These are phyloP conservation scores for Heliothis subflexa DNA, from an alignment of 1,140 invertebrate species.

Conservation along the genomic window DNA sequence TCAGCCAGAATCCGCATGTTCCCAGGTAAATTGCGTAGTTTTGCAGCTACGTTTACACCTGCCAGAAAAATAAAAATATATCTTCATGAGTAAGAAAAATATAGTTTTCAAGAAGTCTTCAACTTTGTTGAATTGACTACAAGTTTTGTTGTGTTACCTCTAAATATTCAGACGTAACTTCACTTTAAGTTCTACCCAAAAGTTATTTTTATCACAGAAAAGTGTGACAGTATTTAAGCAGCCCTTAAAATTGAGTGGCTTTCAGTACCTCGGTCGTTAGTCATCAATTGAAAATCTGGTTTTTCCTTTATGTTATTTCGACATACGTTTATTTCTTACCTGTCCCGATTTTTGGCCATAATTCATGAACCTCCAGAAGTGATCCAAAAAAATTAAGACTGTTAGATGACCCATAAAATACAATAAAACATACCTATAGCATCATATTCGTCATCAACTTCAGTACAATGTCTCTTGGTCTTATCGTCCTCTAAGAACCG, in stretches of 20 bases:
- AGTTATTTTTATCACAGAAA: no score
- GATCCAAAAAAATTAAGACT: not conserved
- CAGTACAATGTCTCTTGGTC: conserved; percentile 65
- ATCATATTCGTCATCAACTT: conserved; percentile 77
- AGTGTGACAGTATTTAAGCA: no score
- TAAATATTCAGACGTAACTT: no score
- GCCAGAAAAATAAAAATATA: not conserved
- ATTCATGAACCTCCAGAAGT: no score
- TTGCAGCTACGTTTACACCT: conserved; percentile 85
- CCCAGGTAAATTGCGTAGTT: conserved; percentile 75
- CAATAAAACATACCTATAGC: conserved; percentile 68
- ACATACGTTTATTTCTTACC: not conserved
- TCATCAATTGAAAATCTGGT: no score
- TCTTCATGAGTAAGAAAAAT: not conserved
- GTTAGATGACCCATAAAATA: not conserved
- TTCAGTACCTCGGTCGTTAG: no score
- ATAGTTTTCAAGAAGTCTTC: no score
- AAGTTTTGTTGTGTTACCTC: no score
- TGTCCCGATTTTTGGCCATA: not conserved
- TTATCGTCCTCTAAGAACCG: conserved; percentile 63
- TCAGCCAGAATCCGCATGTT: conserved; percentile 82
- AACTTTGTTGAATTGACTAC: no score
- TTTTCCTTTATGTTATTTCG: no score
- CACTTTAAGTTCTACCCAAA: no score
- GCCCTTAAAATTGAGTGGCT: no score